phyloP scores from a whole-genome alignment of 2,113 vertebrate species.

The Nothobranchius kuhntae region DNA sequence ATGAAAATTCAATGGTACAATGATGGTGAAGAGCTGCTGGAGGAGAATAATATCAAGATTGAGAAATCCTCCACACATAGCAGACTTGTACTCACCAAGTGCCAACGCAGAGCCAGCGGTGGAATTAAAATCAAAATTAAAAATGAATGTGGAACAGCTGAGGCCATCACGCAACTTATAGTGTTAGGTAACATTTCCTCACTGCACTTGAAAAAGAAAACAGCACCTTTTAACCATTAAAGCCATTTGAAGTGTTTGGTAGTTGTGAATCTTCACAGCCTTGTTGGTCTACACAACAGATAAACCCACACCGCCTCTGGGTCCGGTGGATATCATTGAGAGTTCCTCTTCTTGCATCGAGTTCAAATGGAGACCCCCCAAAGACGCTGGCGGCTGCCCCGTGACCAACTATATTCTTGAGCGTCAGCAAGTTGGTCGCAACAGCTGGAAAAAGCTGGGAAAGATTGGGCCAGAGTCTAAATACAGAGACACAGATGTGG shows the following conservation, averaged over 20 bases:
- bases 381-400: conserved; percentile 83
- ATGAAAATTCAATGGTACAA: conserved; percentile 84
- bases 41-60: conserved; percentile 72
- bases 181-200: conserved; percentile 79
- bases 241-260: too few species aligned
- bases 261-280: not conserved
- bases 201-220: not conserved
- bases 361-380: conserved; percentile 83
- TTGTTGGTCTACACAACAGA: conserved; percentile 57
- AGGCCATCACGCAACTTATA: conserved; percentile 78
- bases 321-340: conserved; percentile 83
- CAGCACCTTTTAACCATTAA: not conserved
- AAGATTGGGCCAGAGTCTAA: conserved; percentile 73
- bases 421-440: conserved; percentile 83
- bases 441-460: conserved; percentile 84
- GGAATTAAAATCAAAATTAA: conserved; percentile 86
- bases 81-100: conserved; percentile 78
- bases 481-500: conserved; percentile 81
- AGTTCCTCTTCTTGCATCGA: conserved; percentile 72
- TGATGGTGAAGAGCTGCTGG: conserved; percentile 79
- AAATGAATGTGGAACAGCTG: conserved; percentile 82
- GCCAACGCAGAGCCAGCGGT: conserved; percentile 80
- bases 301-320: conserved; percentile 83
- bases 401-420: conserved; percentile 83
- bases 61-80: conserved; percentile 76